Base-by-base conservation (phyloP, 2,888 invertebrate species). In the Branchellion lobata region DNA sequence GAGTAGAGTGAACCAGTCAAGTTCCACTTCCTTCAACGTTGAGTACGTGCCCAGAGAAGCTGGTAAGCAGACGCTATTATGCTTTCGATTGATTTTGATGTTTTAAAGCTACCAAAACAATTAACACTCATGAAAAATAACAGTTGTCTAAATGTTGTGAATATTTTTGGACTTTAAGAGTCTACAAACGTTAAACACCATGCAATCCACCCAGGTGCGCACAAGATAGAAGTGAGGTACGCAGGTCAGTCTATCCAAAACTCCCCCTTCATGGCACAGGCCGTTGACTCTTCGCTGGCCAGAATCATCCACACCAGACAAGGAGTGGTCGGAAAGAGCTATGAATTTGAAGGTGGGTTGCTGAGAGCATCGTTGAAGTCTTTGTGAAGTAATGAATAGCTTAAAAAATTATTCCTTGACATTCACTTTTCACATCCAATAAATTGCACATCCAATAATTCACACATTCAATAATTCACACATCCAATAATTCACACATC, bases 181-280 rank as follows among this genome's bases (percentile, higher is more conserved):
- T n/a, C n/a, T n/a, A n/a, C n/a, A n/a, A n/a, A n/a, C n/a, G n/a
- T n/a, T n/a, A n/a, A n/a, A n/a, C n/a, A n/a, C n/a, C n/a, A n/a
- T n/a, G n/a, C n/a, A n/a, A n/a, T n/a, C n/a, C n/a, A n/a, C n/a
- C n/a, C n/a, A 82, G 83, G 83, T 0, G 24, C 53, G 14, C 82
- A 82, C 72, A 72, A 36, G 29, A 76, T 83, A 21, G 74, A 73
- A 3, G 80, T 82, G 47, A 36, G 33, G 24, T 82, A 80, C 36
- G 82, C 82, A n/a, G 82, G 82, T 34, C 69, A 78, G 0, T 76
- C 78, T 8, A 81, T 83, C 27, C 29, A 91, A 31, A 93, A 93
- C 0, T 93, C 93, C 79, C 94, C 94, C 0, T 94, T 93, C 90
- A 92, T 92, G 84, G 92, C 94, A 1, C 91, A 92, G 79, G 91